Evolutionary conservation across 2,113 vertebrate species (phyloP), one percentile per base, ranked within the genome.

Genomic region (Megaceryle torquata): DNA sequence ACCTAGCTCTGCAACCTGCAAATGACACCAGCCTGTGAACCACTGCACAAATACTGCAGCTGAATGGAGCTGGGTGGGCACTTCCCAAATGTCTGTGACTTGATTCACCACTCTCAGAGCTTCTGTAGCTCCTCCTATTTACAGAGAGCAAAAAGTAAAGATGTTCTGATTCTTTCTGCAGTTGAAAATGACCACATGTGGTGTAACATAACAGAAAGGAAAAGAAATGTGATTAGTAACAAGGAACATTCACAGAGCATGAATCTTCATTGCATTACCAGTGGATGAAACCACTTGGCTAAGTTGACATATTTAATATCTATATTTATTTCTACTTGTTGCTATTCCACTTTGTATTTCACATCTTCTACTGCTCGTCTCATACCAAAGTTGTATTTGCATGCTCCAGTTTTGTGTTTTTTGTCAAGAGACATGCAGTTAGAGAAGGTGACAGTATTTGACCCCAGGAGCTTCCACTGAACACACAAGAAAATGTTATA

Each of bases 11-110:
- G 64, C 50, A 72, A 46, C n/a, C 24, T 48, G 54, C 31, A 74
- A 70, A 50, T 11, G 4, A 5, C 0, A 0, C 51, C 83, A 44
- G 51, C 22, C 64, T 61, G n/a, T 5, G 64, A 54, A 57, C 3
- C 2, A 3, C 54, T 74, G 71, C 50, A 28, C 1, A 0, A 44
- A 28, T 1, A 3, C 24, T 5, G 25, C 82, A 64, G 57, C 4
- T 53, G 22, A 28, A 59, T 37, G 2, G 5, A 84, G 72, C 37
- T 63, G n/a, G 37, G 41, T 29, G 37, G 63, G 37, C 44, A 17
- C 60, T 63, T 71, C 54, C 56, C 69, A 37, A 75, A 24, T 0
- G 0, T 9, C 78, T 71, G 48, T 15, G 43, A 15, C 19, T 10
- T 13, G 31, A 28, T 8, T 44, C 33, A 15, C 11, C 4, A 5